phyloP scores from a whole-genome alignment of 2,888 invertebrate species.

The Hirtodrosophila alboralis region DNA sequence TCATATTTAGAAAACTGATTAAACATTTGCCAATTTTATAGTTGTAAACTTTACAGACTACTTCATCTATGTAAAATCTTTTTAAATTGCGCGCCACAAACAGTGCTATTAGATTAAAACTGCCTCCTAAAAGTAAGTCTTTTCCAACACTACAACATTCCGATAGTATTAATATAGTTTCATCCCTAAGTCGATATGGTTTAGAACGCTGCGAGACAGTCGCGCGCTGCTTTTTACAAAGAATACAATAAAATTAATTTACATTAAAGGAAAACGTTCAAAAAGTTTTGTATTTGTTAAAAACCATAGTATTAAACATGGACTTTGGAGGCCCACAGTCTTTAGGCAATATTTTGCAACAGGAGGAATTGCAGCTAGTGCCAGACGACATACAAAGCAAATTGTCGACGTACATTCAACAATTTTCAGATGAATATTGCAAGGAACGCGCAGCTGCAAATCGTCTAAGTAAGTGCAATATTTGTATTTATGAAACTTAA shows the following conservation, averaged over 20 bases:
- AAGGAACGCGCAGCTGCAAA: slow-evolving; percentile 29
- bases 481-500: neutral
- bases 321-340: slow-evolving; percentile 59
- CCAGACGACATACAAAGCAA: slow-evolving; percentile 54
- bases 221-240: slow-evolving; percentile 18
- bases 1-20: too few species aligned
- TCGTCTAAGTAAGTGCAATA: slow-evolving; percentile 54
- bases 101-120: slow-evolving; percentile 21
- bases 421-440: slow-evolving; percentile 60
- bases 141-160: slow-evolving; percentile 6
- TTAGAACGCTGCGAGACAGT: slow-evolving; percentile 8
- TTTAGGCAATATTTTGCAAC: slow-evolving; percentile 48
- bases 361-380: slow-evolving; percentile 53
- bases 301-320: slow-evolving; percentile 29
- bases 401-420: slow-evolving; percentile 49
- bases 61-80: too few species aligned
- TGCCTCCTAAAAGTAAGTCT: too few species aligned
- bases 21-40: too few species aligned
- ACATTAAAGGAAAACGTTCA: neutral
- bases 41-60: too few species aligned
- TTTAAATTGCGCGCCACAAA: slow-evolving; percentile 26
- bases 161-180: slow-evolving; percentile 1
- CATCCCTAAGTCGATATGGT: slow-evolving; percentile 11
- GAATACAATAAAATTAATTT: neutral
- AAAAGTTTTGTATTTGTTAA: neutral